Conservation (phyloP, 2,797 vertebrate genomes). For the Astyanax mexicanus region DNA sequence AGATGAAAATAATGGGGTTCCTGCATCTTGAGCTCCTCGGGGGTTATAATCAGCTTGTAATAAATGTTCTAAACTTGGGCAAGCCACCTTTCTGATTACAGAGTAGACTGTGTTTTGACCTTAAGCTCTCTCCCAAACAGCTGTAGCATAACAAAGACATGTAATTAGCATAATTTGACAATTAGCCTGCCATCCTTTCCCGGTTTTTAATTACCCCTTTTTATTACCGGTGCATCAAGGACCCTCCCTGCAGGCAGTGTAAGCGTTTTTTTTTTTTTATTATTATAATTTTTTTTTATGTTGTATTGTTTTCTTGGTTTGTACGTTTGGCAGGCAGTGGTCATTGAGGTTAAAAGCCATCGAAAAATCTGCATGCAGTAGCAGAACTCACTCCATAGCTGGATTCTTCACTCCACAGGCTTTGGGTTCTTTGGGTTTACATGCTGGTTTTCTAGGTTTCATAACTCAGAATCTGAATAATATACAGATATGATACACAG, state of each 20-base stretch:
- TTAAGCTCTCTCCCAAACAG: constrained; percentile 84
- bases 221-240: constrained; percentile 81
- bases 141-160: constrained; percentile 88
- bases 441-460: too few species aligned
- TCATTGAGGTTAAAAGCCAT: neutral
- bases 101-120: constrained; percentile 75
- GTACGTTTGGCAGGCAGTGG: neutral
- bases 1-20: constrained; percentile 74
- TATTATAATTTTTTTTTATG: neutral
- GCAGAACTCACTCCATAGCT: neutral
- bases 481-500: too few species aligned
- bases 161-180: constrained; percentile 96
- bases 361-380: neutral
- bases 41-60: constrained; percentile 82
- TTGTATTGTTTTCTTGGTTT: neutral
- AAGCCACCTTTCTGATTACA: constrained; percentile 71
- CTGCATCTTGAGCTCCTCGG: constrained; percentile 62
- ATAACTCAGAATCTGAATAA: too few species aligned
- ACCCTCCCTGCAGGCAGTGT: constrained; percentile 75
- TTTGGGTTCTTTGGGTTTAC: too few species aligned
- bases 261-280: constrained; percentile 54
- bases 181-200: constrained; percentile 90
- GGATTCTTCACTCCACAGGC: neutral
- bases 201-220: constrained; percentile 88
- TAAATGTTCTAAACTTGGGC: constrained; percentile 70